Conservation (phyloP, 2,888 invertebrate species). For the Dynastes tityus region DNA sequence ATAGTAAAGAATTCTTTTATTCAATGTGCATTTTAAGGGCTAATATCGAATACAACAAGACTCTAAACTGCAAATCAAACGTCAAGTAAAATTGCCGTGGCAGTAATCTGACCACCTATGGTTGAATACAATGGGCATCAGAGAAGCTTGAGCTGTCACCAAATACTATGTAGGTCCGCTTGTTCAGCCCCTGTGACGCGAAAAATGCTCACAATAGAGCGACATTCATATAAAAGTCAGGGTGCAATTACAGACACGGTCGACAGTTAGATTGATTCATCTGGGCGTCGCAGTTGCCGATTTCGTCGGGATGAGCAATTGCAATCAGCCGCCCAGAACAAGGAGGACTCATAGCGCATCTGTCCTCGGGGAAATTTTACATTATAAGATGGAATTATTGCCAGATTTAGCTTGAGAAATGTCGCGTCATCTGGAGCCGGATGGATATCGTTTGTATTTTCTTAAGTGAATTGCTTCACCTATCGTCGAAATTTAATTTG, state of each 20-base stretch:
- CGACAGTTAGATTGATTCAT: conserved; percentile 52
- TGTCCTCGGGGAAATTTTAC: conserved; percentile 55
- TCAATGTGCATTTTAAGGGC: conserved; percentile 47
- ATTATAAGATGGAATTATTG: conserved; percentile 54
- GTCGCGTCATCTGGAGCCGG: conserved; percentile 43
- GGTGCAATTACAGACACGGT: conserved; percentile 53
- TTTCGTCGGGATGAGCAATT: conserved; percentile 50
- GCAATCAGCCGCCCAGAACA: conserved; percentile 49
- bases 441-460: conserved; percentile 45
- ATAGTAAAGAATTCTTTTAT: conserved; percentile 49
- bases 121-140: conserved; percentile 54
- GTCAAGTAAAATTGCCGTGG: conserved; percentile 56
- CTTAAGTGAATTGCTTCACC: conserved; percentile 46
- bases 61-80: conserved; percentile 53
- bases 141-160: conserved; percentile 52
- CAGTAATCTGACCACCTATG: conserved; percentile 58
- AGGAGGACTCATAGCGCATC: conserved; percentile 50
- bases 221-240: conserved; percentile 56
- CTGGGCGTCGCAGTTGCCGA: conserved; percentile 51
- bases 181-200: conserved; percentile 52
- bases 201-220: conserved; percentile 55
- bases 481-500: conserved; percentile 42
- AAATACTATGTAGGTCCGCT: conserved; percentile 45
- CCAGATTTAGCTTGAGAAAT: conserved; percentile 46
- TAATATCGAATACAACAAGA: conserved; percentile 49